A percentile compares a stretch with the other conserved stretches of the same genome.
Evolutionary conservation across 2,888 invertebrate species (phyloP).

Genomic region (Dasypogon diadema): DNA sequence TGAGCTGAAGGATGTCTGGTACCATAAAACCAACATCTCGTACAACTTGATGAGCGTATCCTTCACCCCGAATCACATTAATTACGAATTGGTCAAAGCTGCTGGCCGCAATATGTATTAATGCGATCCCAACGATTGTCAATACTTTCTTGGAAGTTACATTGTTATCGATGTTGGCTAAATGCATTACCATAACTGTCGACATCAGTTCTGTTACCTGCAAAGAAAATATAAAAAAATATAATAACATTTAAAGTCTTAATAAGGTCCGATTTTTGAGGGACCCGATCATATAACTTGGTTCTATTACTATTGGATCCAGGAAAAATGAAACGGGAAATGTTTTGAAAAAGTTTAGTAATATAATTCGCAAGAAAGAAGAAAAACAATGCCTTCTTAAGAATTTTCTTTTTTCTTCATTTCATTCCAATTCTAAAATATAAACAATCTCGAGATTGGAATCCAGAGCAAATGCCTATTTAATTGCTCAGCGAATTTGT

Average conservation of each 20-base stretch:
- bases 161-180: slow-evolving; percentile 71
- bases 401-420: too few relatives aligned
- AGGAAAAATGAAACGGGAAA: neutral
- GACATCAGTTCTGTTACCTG: slow-evolving; percentile 74
- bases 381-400: neutral
- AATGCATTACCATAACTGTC: slow-evolving; percentile 72
- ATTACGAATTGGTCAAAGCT: slow-evolving; percentile 76
- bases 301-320: too few relatives aligned
- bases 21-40: slow-evolving; percentile 78
- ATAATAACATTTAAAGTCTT: neutral
- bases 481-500: too few relatives aligned
- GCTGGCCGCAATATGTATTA: slow-evolving; percentile 74
- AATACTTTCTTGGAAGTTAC: slow-evolving; percentile 72
- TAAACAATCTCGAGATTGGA: too few relatives aligned
- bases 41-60: slow-evolving; percentile 76
- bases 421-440: too few relatives aligned
- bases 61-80: slow-evolving; percentile 75
- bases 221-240: slow-evolving; percentile 60
- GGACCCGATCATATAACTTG: too few relatives aligned
- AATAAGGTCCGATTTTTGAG: too few relatives aligned
- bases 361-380: too few relatives aligned
- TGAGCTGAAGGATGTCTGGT: slow-evolving; percentile 75
- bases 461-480: too few relatives aligned
- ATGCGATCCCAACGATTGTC: slow-evolving; percentile 72
- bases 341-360: neutral